phyloP scores from a whole-genome alignment of 2,113 vertebrate species.

The Dasypus novemcinctus region DNA sequence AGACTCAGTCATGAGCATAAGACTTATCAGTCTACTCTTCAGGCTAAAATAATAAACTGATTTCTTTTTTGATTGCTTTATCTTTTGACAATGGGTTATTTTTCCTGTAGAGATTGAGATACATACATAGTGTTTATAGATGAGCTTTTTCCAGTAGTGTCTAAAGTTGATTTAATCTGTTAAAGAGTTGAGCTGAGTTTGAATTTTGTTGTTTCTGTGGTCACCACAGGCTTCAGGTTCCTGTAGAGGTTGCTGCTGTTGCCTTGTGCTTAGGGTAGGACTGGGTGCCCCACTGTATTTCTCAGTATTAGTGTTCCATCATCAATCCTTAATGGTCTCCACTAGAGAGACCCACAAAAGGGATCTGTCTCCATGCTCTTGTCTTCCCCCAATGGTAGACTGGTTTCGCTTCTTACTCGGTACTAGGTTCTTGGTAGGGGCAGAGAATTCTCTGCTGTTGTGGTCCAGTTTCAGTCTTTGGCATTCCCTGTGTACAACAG shows the following conservation, averaged over 20 bases:
- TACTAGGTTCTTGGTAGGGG: background rate
- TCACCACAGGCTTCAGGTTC: background rate
- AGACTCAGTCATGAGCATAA: too few relatives aligned
- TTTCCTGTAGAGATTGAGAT: background rate
- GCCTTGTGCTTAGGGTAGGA: background rate
- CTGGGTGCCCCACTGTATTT: background rate
- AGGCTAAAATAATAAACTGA: too few relatives aligned
- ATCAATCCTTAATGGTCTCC: background rate
- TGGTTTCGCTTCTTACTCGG: background rate
- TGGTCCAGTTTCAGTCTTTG: background rate
- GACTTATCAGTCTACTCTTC: too few relatives aligned
- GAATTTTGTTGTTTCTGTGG: background rate
- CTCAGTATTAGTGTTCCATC: background rate
- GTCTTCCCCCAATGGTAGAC: background rate
- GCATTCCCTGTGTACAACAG: background rate
- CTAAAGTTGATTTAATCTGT: background rate
- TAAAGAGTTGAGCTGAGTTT: background rate
- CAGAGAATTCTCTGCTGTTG: background rate
- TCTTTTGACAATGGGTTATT: background rate
- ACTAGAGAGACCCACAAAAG: too few relatives aligned
- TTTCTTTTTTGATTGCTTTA: background rate
- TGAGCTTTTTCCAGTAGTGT: background rate
- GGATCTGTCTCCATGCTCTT: background rate
- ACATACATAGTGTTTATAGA: background rate
- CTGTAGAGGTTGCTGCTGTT: background rate